Percentiles rank a stretch among this genome's conserved stretches.
Evolutionary conservation across 2,888 invertebrate genomes (phyloP).

Genomic region (Cantharis nigra): DNA sequence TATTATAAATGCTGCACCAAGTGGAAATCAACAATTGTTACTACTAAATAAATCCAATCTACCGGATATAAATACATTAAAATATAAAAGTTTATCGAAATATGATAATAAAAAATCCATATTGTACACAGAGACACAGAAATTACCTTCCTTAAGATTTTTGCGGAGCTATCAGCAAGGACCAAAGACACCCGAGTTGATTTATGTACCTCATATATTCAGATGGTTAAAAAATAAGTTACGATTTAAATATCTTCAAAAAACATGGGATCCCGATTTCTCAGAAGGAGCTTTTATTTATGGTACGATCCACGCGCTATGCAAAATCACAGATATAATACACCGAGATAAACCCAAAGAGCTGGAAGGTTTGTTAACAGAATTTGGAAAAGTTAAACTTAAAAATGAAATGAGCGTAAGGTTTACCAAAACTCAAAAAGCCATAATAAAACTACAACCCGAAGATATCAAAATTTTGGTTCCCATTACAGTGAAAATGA

Average conservation of each 20-base stretch:
- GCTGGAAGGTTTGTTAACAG: conserved; percentile 46
- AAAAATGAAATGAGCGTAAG: conserved; percentile 43
- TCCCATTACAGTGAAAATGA: conserved; percentile 46
- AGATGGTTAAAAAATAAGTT: conserved; percentile 53
- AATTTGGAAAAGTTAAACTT: conserved; percentile 41
- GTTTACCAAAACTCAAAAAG: conserved; percentile 45
- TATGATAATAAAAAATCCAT: neutral
- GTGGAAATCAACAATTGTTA: neutral
- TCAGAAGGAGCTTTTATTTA: conserved; percentile 56
- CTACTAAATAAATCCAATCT: neutral
- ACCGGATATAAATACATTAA: neutral
- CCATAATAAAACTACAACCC: conserved; percentile 48
- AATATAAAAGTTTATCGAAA: neutral
- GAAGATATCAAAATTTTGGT: conserved; percentile 54
- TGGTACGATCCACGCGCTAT: conserved; percentile 50
- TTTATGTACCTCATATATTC: conserved; percentile 52
- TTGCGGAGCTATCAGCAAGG: neutral
- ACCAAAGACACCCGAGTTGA: conserved; percentile 46
- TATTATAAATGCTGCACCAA: neutral
- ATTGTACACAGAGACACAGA: neutral
- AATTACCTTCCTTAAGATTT: neutral
- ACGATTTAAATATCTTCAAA: conserved; percentile 49
- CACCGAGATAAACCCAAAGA: conserved; percentile 45
- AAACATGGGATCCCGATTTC: conserved; percentile 53
- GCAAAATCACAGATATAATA: conserved; percentile 52